Conservation (phyloP, 2,888 invertebrate genomes). For the Allacma fusca region DNA sequence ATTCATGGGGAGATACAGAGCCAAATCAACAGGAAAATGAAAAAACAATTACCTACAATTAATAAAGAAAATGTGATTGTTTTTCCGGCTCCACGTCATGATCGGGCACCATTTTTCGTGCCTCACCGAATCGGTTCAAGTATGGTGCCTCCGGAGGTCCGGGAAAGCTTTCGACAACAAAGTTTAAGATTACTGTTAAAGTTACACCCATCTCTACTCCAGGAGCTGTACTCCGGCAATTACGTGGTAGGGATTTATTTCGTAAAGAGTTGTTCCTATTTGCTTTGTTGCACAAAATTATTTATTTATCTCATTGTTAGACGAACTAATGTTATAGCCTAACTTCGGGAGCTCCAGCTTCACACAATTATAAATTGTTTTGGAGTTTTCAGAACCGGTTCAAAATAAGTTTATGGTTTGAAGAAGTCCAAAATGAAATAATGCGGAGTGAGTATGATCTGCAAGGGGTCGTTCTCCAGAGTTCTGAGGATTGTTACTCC, state of each 20-base stretch:
- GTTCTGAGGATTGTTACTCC: conserved; percentile 76
- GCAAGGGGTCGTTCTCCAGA: conserved; percentile 71
- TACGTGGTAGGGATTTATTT: conserved; percentile 39
- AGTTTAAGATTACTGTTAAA: conserved; percentile 64
- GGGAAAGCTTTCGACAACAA: conserved; percentile 64
- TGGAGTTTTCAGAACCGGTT: conserved; percentile 68
- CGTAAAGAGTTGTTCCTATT: too few relatives aligned
- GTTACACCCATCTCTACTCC: conserved; percentile 64
- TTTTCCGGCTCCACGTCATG: conserved; percentile 68
- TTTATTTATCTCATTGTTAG: too few relatives aligned
- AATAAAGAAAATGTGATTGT: conserved; percentile 52
- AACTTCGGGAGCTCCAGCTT: too few relatives aligned
- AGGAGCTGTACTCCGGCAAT: conserved; percentile 20
- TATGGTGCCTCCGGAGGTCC: conserved; percentile 65
- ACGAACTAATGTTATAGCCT: too few relatives aligned
- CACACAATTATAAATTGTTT: neutral
- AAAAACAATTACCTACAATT: conserved; percentile 21
- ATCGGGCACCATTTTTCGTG: conserved; percentile 71
- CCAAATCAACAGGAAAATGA: too few relatives aligned
- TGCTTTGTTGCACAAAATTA: too few relatives aligned
- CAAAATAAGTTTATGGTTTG: conserved; percentile 77
- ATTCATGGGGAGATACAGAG: neutral
- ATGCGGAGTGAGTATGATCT: conserved; percentile 75
- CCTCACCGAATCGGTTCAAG: conserved; percentile 67
- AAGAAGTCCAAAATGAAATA: conserved; percentile 78